phyloP scores from a whole-genome alignment of 1,140 invertebrate genomes.

The Formica exsecta region DNA sequence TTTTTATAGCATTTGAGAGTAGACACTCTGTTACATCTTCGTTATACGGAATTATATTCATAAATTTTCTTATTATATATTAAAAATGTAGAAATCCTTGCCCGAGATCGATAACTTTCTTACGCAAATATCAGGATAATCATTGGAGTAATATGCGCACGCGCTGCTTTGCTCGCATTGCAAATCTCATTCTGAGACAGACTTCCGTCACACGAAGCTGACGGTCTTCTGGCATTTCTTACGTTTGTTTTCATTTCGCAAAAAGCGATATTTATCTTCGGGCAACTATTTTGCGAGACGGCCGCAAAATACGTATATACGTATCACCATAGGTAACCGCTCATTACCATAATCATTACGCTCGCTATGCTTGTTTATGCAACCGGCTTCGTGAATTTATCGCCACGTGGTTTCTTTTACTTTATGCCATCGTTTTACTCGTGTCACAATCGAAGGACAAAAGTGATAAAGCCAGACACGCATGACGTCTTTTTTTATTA shows the following conservation, averaged over 20 bases:
- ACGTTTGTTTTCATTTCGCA: conserved; percentile 29
- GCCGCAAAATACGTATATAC: conserved; percentile 55
- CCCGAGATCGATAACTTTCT: background rate
- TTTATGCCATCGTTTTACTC: conserved; percentile 13
- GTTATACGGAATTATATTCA: background rate
- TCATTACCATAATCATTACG: conserved; percentile 60
- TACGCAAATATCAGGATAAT: background rate
- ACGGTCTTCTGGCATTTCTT: background rate
- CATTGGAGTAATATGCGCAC: background rate
- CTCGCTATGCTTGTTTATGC: conserved; percentile 47
- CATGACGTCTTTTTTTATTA: background rate
- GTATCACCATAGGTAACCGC: conserved; percentile 47
- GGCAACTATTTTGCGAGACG: conserved; percentile 25
- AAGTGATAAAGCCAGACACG: conserved; percentile 29
- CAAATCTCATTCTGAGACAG: background rate
- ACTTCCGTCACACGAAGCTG: background rate
- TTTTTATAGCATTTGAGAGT: too few species aligned
- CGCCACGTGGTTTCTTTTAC: conserved; percentile 39
- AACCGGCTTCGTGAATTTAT: conserved; percentile 44
- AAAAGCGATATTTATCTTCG: conserved; percentile 27
- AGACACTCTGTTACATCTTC: background rate
- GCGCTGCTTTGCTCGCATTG: background rate
- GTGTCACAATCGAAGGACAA: conserved; percentile 45
- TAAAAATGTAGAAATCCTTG: background rate
- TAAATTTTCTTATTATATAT: background rate